Evolutionary conservation across 2,797 vertebrate genomes (phyloP), one percentile per base, ranked within the genome.

Genomic region (Siniperca scherzeri): DNA sequence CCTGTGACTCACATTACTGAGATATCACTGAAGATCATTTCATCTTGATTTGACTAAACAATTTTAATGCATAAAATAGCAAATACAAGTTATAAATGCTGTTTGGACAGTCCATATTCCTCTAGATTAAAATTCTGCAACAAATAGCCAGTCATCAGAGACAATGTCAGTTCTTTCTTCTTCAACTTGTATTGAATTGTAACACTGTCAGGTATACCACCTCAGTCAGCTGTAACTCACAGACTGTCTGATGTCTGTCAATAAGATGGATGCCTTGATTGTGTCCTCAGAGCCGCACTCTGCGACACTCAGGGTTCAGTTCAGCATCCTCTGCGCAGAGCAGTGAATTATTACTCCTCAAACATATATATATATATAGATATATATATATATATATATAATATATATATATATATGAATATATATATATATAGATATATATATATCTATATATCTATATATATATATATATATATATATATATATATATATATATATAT

Each of bases 321-420:
- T 88, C 79, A 78, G 85, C 81, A 60, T 88, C 86, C 78, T 77
- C 77, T 55, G 74, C 70, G 30, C 80, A 62, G 76, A 82, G 86
- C 85, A 71, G 73, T 25, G 82, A 85, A 60, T 57, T 16, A 16
- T 70, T 77, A 62, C 87, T 87, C 88, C 86, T 87, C 62, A 61
- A 42, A 73, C 69, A 62, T 77, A n/a, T n/a, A n/a, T n/a, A n/a
- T n/a, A n/a, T n/a, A n/a, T n/a, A n/a, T n/a, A n/a, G n/a, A n/a
- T n/a, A n/a, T n/a, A n/a, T n/a, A n/a, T n/a, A n/a, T n/a, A n/a
- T n/a, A n/a, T n/a, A n/a, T n/a, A n/a, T n/a, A n/a, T n/a, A n/a
- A n/a, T n/a, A n/a, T n/a, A n/a, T n/a, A n/a, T n/a, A n/a, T n/a
- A n/a, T n/a, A n/a, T n/a, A n/a, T n/a, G n/a, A n/a, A n/a, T n/a